phyloP scores from a whole-genome alignment of 1,140 invertebrate genomes.

The Magallana ariakensis region DNA sequence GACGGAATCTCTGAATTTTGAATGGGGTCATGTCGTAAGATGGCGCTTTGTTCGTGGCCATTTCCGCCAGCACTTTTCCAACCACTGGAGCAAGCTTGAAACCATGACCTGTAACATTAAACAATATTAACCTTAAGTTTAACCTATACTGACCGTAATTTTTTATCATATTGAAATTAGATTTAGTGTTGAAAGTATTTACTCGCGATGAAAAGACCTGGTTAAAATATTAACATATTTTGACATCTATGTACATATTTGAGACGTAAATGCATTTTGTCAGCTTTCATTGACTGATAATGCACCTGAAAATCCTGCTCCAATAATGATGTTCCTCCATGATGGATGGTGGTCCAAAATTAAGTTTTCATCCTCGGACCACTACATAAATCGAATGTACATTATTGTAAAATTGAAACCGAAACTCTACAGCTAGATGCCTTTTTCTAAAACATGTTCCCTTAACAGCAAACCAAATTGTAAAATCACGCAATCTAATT shows the following conservation, averaged over 20 bases:
- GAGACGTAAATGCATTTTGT: too few species aligned
- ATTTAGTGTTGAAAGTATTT: too few species aligned
- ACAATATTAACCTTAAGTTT: not conserved
- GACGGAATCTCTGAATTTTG: slow-evolving; percentile 61
- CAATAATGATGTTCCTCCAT: slow-evolving; percentile 74
- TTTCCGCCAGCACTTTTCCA: slow-evolving; percentile 72
- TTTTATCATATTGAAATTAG: too few species aligned
- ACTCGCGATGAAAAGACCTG: too few species aligned
- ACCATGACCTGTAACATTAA: slow-evolving; percentile 71
- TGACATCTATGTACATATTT: too few species aligned
- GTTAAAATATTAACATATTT: too few species aligned
- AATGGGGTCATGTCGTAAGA: slow-evolving; percentile 66
- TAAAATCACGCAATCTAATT: too few species aligned
- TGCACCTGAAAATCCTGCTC: slow-evolving; percentile 76
- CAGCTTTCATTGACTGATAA: too few species aligned
- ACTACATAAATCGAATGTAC: slow-evolving; percentile 51
- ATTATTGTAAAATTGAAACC: not conserved
- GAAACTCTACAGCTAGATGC: too few species aligned
- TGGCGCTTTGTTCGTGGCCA: slow-evolving; percentile 62
- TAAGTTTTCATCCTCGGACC: slow-evolving; percentile 71
- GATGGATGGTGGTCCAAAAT: slow-evolving; percentile 74
- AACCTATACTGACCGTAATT: too few species aligned
- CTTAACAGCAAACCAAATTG: too few species aligned
- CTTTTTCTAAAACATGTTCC: too few species aligned
- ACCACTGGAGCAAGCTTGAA: slow-evolving; percentile 78